Evolutionary conservation across 1,140 invertebrate species (phyloP), one percentile per base, ranked within the genome.

Genomic region (Drosophila kepulauana): DNA sequence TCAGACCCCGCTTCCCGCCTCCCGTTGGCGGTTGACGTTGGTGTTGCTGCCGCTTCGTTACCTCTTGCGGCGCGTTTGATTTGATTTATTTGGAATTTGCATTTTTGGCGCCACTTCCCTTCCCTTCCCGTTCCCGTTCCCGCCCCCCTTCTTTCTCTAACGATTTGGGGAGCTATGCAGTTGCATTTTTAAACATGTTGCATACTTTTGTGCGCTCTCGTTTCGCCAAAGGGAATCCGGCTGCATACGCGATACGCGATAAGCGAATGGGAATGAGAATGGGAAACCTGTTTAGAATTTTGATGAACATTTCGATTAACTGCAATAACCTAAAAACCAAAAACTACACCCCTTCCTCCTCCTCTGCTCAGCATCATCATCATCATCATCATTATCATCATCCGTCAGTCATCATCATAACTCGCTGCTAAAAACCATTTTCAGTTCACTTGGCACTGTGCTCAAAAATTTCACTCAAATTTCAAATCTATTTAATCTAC

Each of bases 21-120:
- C 43, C 49, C 49, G 52, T 76, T 82, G 77, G 77, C 74, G 58
- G 73, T 67, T 84, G 63, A 63, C 66, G 66, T 70, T 84, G 84
- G 84, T 87, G 85, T 88, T 89, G 85, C 81, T 88, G 85, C 85
- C 85, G 85, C 81, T 88, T 89, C 85, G 85, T 81, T 88, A 88
- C 85, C 85, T 88, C 75, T 70, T 70, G 84, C 67, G 80, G 80
- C 84, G 77, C 80, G 73, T 87, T 88, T 89, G 84, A 88, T 88
- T 88, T 88, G 78, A 88, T 88, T 88, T 89, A 88, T 88, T 88
- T 88, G 75, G 78, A 80, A 88, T 87, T 87, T 87, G 84, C 84
- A 87, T 87, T 82, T 87, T 87, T 87, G 70, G 71, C 70, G 78
- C 66, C 67, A 5, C 2, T 0, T n/a, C 35, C 51, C 11, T 20